These are phyloP conservation scores for Emmelina monodactyla DNA, from an alignment of 2,888 invertebrate species.

Conservation along the genomic window DNA sequence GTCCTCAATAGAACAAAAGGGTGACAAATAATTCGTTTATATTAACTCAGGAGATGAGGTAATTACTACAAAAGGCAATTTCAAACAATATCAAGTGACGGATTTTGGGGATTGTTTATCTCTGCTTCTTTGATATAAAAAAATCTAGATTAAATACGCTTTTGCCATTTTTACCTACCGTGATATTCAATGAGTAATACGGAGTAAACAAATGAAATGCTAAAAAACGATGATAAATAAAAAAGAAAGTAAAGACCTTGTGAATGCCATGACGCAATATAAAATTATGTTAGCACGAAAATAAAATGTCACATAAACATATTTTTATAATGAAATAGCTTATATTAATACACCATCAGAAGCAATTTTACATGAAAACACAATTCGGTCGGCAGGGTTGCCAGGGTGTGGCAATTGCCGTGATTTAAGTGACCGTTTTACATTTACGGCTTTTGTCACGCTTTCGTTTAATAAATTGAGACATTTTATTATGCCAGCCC, in stretches of 20 bases:
- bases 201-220: background rate
- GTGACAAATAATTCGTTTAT: conserved; percentile 56
- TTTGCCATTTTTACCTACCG: background rate
- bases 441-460: conserved; percentile 49
- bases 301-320: background rate
- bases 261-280: background rate
- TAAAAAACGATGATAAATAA: background rate
- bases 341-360: conserved; percentile 27
- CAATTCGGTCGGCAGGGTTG: conserved; percentile 36
- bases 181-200: background rate
- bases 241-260: background rate
- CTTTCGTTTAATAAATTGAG: conserved; percentile 44
- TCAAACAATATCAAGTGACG: too few relatives aligned
- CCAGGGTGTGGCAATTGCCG: conserved; percentile 34
- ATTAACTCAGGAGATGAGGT: too few relatives aligned
- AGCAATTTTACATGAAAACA: conserved; percentile 40
- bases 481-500: conserved; percentile 29
- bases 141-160: background rate
- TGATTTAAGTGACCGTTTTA: conserved; percentile 44
- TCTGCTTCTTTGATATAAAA: background rate
- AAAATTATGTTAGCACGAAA: too few relatives aligned
- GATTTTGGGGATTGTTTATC: conserved; percentile 6
- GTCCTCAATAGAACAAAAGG: conserved; percentile 40
- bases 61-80: too few relatives aligned
- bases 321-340: conserved; percentile 18